Evolutionary conservation across 2,888 invertebrate genomes (phyloP), one percentile per base, ranked within the genome.

Genomic region (Dromius quadrimaculatus): DNA sequence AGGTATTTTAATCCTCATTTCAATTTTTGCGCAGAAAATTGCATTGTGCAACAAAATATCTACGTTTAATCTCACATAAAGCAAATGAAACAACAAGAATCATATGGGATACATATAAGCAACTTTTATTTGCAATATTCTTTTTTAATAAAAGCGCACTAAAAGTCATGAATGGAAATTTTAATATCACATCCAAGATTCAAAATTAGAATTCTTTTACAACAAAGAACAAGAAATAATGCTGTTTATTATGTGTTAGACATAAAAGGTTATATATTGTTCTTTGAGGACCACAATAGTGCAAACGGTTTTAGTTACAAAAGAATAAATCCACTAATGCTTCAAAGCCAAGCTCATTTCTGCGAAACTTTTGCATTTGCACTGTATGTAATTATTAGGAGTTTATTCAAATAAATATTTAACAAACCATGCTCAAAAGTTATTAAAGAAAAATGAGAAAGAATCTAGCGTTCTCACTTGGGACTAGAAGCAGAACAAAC

Each of bases 151-250:
- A 23, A 23, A 54, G n/a, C 11, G 50, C 17, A 23, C 50, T 13
- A 15, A 47, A 6, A 54, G 50, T 23, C 23, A 54, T 28, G 28
- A 54, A 54, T 54, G 50, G 17, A 17, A 54, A 54, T 32, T 54
- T 54, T 54, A 54, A 54, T 54, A 54, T 54, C 28, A 13, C 28
- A 54, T 54, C 50, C 50, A 54, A 54, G 50, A 50, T 28, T 28
- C 32, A 54, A 54, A 54, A 54, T 54, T 54, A 54, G 28, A 50
- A 54, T 54, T 54, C 28, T 54, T 45, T 54, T 32, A 54, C 15
- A 28, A 54, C 11, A 54, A 54, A 54, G 50, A 23, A 28, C 17
- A 54, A 28, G 28, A 54, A 47, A 54, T 54, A 54, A 54, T 54
- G 13, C 8, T 28, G 50, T 28, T 54, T 28, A 15, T 54, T 15